Base-by-base conservation (phyloP, 92 coral and sea anemone species). In the Micromussa lordhowensis region DNA sequence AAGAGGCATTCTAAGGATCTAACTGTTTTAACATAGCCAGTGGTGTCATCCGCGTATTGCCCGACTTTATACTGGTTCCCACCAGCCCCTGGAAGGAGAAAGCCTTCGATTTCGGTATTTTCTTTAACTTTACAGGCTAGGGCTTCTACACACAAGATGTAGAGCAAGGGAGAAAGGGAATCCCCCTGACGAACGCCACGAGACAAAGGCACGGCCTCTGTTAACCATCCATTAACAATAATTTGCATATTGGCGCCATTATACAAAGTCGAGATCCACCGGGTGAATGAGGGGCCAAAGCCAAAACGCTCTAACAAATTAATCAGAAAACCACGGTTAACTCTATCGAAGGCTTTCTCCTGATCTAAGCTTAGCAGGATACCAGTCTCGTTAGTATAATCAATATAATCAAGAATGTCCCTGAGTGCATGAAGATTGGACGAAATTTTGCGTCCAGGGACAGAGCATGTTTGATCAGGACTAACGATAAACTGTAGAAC, bases 301-400 rank as follows among this genome's bases (percentile, higher is more conserved):
- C 79, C 70, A 34, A 85, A 51, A 8, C 26, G 32, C 2, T 54
- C 31, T 0, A 76, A 19, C 0, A 77, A 35, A 13, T 54, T 26
- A 0, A 53, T 12, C 32, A 85, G 12, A 18, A 85, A 85, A 0
- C 75, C 18, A 72, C 85, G 69, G 5, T 86, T 83, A 0, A 89
- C 92, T 1, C 82, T 32, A 76, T 89, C 92, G 10, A 89, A 89
- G 57, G 92, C 92, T 31, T 89, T 88, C 75, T 88, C 91, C 58
- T 88, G 82, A 58, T 81, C 87, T 0, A 88, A 35, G 11, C 80
- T 80, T 9, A 77, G 58, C 21, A 88, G 32, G 4, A 88, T 74
- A 36, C 87, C 87, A 26, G 81, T 49, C 22, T 31, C 77, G 2
- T 58, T 26, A 0, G 58, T 75, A 29, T 22, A 30, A 28, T 73